These are phyloP conservation scores for Peromyscus californicus DNA, from an alignment of 2,113 vertebrate species.

Conservation along the genomic window DNA sequence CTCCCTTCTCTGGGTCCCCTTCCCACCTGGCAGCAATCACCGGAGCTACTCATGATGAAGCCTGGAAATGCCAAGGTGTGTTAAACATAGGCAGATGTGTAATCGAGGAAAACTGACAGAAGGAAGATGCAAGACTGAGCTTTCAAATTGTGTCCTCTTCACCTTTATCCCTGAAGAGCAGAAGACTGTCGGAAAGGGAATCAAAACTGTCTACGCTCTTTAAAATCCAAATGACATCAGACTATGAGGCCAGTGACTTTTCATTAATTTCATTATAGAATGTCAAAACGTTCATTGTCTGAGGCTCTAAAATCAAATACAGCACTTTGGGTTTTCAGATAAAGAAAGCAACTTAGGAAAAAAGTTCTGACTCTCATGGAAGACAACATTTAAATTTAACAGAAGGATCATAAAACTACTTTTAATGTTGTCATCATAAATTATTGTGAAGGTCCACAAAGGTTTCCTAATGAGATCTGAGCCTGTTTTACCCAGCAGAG, in stretches of 20 bases:
- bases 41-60: not conserved
- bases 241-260: not conserved
- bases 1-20: not conserved
- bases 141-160: no score
- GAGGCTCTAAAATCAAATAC: not conserved
- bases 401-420: not conserved
- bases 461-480: no score
- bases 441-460: not conserved
- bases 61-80: not conserved
- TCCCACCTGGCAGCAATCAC: not conserved
- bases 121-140: not conserved
- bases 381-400: not conserved
- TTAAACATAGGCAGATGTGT: not conserved
- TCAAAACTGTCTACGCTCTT: not conserved
- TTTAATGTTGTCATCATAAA: not conserved
- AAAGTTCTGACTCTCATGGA: not conserved
- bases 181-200: not conserved
- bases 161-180: not conserved
- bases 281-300: not conserved
- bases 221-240: not conserved
- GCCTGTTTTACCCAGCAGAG: no score
- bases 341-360: not conserved
- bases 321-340: not conserved
- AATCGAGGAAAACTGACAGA: no score
- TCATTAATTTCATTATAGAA: not conserved